A percentile compares a stretch with the other conserved stretches of the same genome.
Conservation (phyloP, 2,797 vertebrate species). For the Okamejei kenojei region DNA sequence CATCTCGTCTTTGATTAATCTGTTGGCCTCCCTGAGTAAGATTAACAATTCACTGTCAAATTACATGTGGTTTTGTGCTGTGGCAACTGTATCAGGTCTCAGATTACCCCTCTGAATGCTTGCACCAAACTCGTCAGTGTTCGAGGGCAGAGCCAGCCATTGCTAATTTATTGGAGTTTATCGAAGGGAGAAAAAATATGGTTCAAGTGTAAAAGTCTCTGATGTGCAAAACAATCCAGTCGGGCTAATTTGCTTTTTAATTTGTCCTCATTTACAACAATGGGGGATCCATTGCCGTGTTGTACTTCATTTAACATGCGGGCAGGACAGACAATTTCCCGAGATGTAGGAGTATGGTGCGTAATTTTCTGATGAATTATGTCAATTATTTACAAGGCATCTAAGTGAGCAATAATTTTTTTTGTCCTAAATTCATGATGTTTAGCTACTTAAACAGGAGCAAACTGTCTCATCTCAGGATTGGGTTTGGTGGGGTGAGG, state of each 20-base stretch:
- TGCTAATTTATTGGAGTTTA: not conserved
- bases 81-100: not conserved
- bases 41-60: not conserved
- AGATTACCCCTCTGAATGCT: not conserved
- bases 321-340: not conserved
- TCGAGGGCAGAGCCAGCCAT: not conserved
- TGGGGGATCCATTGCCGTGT: not conserved
- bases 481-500: not conserved
- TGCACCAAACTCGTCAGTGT: not conserved
- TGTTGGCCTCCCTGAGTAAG: not conserved
- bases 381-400: conserved; percentile 17
- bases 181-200: not conserved
- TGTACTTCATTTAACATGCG: conserved; percentile 2
- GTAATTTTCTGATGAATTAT: not conserved
- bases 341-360: not conserved
- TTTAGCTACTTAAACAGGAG: not conserved
- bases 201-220: not conserved
- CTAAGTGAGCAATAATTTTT: conserved; percentile 10
- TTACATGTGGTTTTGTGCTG: not conserved
- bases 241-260: not conserved
- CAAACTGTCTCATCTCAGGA: not conserved
- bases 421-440: not conserved
- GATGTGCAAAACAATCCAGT: conserved; percentile 19
- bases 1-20: not conserved
- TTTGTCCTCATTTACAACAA: not conserved